A percentile compares a stretch with the other conserved stretches of the same genome.
Evolutionary conservation across 1,140 invertebrate genomes (phyloP).

Genomic region (Drosophila erecta): DNA sequence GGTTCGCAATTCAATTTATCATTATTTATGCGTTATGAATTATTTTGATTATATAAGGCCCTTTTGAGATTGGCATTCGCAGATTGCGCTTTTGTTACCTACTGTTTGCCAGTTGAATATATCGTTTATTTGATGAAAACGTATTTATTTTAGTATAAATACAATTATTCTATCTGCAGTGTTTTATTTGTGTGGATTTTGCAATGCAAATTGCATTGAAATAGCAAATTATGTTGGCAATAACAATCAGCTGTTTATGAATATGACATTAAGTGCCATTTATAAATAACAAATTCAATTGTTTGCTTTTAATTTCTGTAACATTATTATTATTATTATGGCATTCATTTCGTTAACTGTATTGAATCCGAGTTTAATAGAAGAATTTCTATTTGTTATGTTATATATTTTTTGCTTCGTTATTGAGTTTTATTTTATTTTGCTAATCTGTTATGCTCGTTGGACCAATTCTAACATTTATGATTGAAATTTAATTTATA

Average conservation of each 20-base stretch:
- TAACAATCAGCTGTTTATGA: too few relatives aligned
- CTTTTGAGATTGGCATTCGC: slow-evolving; percentile 8
- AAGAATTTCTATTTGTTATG: not conserved
- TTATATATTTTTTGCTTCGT: not conserved
- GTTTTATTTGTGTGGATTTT: not conserved
- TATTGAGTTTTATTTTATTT: not conserved
- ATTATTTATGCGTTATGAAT: slow-evolving; percentile 51
- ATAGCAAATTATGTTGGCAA: too few relatives aligned
- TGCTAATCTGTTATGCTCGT: too few relatives aligned
- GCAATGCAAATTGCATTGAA: not conserved
- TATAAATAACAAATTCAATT: not conserved
- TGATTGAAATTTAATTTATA: slow-evolving; percentile 2
- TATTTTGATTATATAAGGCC: slow-evolving; percentile 36
- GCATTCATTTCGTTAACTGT: too few relatives aligned
- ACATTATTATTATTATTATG: not conserved
- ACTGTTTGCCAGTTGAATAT: slow-evolving; percentile 1
- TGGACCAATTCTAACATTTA: not conserved
- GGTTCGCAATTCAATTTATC: slow-evolving; percentile 44
- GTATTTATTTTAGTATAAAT: not conserved
- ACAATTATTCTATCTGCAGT: not conserved
- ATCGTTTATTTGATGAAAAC: not conserved
- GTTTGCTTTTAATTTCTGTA: not conserved
- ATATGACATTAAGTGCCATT: too few relatives aligned
- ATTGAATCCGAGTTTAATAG: not conserved
- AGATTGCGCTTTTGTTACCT: slow-evolving; percentile 15